Evolutionary conservation across 2,888 invertebrate species (phyloP).

Genomic region (Ctena decussata): DNA sequence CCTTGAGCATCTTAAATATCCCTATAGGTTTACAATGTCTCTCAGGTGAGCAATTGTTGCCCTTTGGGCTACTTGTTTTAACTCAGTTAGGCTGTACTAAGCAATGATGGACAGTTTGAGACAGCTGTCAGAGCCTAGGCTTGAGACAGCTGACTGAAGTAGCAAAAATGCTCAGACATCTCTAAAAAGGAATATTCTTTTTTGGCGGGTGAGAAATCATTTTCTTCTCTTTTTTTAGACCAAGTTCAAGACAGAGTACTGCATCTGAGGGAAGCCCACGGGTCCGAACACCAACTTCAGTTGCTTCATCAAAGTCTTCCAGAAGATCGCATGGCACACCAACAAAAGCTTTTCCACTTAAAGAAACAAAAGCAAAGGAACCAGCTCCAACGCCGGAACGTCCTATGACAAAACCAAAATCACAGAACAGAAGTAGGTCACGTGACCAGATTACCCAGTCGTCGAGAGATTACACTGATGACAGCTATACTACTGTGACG

Average conservation of each 20-base stretch:
- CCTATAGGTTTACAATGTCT: too few species aligned
- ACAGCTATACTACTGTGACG: constrained; percentile 72
- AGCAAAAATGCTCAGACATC: too few species aligned
- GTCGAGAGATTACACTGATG: constrained; percentile 68
- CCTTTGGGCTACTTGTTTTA: too few species aligned
- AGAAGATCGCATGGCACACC: constrained; percentile 63
- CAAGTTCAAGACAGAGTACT: constrained; percentile 67
- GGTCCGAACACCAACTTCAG: constrained; percentile 59
- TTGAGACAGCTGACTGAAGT: too few species aligned
- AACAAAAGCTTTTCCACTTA: constrained; percentile 62
- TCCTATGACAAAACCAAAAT: constrained; percentile 2
- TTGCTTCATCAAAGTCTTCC: constrained; percentile 53
- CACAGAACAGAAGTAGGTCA: neutral
- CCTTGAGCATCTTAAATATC: too few species aligned
- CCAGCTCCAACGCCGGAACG: neutral
- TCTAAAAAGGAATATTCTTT: too few species aligned
- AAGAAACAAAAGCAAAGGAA: constrained; percentile 51
- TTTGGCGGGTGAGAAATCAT: too few species aligned
- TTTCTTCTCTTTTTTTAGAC: constrained; percentile 56
- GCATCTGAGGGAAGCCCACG: constrained; percentile 66
- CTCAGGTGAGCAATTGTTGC: too few species aligned
- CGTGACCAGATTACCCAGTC: neutral
- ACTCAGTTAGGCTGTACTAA: too few species aligned
- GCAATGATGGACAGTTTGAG: too few species aligned
- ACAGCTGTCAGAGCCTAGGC: too few species aligned